Evolutionary conservation across 2,797 vertebrate genomes (phyloP), one percentile per base, ranked within the genome.

Genomic region (Sparidentex hasta): DNA sequence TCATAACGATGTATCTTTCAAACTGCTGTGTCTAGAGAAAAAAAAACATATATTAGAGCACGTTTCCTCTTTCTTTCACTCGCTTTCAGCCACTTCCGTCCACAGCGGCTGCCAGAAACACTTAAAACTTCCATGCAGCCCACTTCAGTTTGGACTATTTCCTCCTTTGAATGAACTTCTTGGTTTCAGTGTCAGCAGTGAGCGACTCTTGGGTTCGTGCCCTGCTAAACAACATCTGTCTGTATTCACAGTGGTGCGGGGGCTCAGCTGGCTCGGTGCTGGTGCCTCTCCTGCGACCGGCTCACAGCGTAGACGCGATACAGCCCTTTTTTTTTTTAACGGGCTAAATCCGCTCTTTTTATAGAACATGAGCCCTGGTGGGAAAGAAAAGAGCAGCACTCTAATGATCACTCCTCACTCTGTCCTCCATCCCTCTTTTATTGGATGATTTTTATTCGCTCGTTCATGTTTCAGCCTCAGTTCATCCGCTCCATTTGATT

Each of bases 341-440:
- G 50, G 38, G 29, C 47, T 41, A 84, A 82, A 81, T 83, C 85
- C 21, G 47, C 57, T 70, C 64, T 76, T 83, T 85, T 78, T 58
- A 85, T 59, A 73, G 65, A 65, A 20, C 2, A 23, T 21, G 2
- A n/a, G 69, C 47, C 44, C 67, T 55, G 61, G 61, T 62, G 66
- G 68, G 71, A 73, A 72, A 67, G 64, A 62, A 67, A 73, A 81
- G 27, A 70, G 59, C 64, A 71, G 18, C 47, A 11, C 70, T 73
- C 43, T 86, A 74, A 91, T 90, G 57, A 72, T 70, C 59, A 0
- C 51, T 64, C 67, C 65, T 69, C 73, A 25, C 62, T 70, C 47
- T 50, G 70, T 43, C 25, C 59, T 62, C 57, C 25, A 23, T 33
- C 29, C 44, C 59, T 54, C 46, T 64, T 46, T 76, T 51, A 65